Percentiles rank a stretch among this genome's conserved stretches.
phyloP scores from a whole-genome alignment of 2,888 invertebrate species.

The Eurytoma californica region DNA sequence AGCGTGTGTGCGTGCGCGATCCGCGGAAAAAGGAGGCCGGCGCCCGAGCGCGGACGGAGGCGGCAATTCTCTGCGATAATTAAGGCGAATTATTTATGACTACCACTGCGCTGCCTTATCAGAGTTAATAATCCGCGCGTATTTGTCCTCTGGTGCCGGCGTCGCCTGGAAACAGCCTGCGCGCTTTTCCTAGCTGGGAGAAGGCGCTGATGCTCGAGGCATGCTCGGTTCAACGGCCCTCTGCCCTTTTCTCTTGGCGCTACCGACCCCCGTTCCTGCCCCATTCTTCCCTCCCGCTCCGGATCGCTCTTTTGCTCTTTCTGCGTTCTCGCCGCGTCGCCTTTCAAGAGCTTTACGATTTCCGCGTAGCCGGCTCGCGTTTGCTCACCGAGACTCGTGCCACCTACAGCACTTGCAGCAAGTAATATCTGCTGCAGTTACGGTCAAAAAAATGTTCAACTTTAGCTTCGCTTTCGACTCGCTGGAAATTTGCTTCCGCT shows the following conservation, averaged over 20 bases:
- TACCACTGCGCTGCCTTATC: constrained; percentile 41
- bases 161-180: neutral
- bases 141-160: constrained; percentile 56
- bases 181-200: too few relatives aligned
- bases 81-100: constrained; percentile 52
- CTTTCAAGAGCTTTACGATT: too few relatives aligned
- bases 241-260: too few relatives aligned
- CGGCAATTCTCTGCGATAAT: constrained; percentile 47
- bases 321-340: neutral
- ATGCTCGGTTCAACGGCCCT: too few relatives aligned
- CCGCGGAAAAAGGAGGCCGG: neutral
- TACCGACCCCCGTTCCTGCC: too few relatives aligned
- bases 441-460: too few relatives aligned
- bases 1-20: neutral
- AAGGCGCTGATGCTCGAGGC: neutral
- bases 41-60: neutral
- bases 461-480: too few relatives aligned
- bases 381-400: too few relatives aligned
- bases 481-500: neutral
- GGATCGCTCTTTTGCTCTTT: neutral
- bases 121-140: constrained; percentile 44
- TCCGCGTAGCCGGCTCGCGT: too few relatives aligned
- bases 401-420: too few relatives aligned
- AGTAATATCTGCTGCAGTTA: too few relatives aligned
- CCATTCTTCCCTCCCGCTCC: too few relatives aligned